Base-by-base conservation (phyloP, 1,140 invertebrate genomes). In the Ooceraea biroi region DNA sequence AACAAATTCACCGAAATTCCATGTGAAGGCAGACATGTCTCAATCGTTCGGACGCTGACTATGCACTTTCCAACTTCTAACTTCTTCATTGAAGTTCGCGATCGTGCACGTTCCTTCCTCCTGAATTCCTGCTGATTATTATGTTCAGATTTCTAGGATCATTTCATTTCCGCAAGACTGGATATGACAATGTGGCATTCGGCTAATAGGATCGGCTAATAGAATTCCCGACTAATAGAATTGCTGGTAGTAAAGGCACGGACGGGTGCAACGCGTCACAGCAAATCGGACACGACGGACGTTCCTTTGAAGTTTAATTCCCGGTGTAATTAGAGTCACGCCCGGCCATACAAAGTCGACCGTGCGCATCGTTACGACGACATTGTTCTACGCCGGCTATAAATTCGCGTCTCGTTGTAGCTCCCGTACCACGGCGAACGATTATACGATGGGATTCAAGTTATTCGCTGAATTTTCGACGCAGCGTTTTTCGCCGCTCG, bases 301-400 rank as follows among this genome's bases (percentile, higher is more conserved):
- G 50, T 80, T 82, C 86, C 87, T 88, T 88, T 88, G 87, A 58
- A 77, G 87, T 84, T 88, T 88, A 88, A 88, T 89, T 89, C 83
- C 19, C 72, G 65, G 61, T 83, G 87, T 89, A 89, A 89, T 89
- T 89, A 89, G 77, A 73, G 61, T 57, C 74, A 84, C 80, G 72
- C 85, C 58, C 22, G 52, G 58, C 82, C 22, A 68, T 84, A 78
- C 80, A 84, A 88, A 36, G 85, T 57, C 71, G 66, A 57, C 58
- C 86, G 36, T 74, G 77, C 72, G 73, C 48, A 41, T 89, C 86
- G 84, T 88, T 88, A 88, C 86, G 83, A 85, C 72, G 83, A 85
- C 87, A 89, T 89, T 89, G 87, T 85, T 80, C 86, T 55, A 36
- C 46, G 36, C 46, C 30, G 84, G 68, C 84, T 71, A 82, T 88